Base-by-base conservation (phyloP, 2,888 invertebrate species). In the Lutraria lutraria region DNA sequence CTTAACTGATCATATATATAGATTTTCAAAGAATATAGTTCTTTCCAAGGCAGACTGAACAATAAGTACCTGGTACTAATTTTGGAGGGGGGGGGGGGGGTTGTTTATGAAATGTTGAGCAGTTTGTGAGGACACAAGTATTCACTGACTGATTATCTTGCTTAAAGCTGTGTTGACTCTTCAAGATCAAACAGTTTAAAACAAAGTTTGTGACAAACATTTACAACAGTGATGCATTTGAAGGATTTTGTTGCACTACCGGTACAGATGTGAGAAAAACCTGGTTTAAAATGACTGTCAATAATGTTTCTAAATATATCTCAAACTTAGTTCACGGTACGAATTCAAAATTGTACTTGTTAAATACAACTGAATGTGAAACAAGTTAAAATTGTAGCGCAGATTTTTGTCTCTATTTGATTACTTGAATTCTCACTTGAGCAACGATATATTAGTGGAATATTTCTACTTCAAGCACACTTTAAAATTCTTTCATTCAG, bases 171-270 rank as follows among this genome's bases (percentile, higher is more conserved):
- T 72, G 31, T 72, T 72, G 2, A 13, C 8, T 31, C 31, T 31
- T 76, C 29, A 34, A 31, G 76, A 76, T 76, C 76, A 31, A 76
- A 76, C 31, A 76, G 31, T 31, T 76, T 34, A 31, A 34, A 76
- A 34, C 76, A 76, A 76, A 34, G 76, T 76, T 76, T 76, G 34
- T 13, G 31, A 76, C 34, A 76, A 76, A 76, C 76, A 19, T 34
- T 34, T 16, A 34, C 15, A 15, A 19, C 76, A 34, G 19, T 76
- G 76, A 76, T 76, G 76, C 34, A 34, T 76, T 76, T 76, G 29
- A 76, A 76, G 76, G 34, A 25, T 25, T 1, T 25, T 68, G 63
- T 68, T 68, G 63, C n/a, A n/a, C n/a, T 68, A 68, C n/a, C 10
- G n/a, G n/a, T n/a, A n/a, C n/a, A 25, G 63, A 68, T 68, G 63